These are phyloP conservation scores for Plestiodon gilberti DNA, from an alignment of 2,113 vertebrate genomes.

Conservation along the genomic window DNA sequence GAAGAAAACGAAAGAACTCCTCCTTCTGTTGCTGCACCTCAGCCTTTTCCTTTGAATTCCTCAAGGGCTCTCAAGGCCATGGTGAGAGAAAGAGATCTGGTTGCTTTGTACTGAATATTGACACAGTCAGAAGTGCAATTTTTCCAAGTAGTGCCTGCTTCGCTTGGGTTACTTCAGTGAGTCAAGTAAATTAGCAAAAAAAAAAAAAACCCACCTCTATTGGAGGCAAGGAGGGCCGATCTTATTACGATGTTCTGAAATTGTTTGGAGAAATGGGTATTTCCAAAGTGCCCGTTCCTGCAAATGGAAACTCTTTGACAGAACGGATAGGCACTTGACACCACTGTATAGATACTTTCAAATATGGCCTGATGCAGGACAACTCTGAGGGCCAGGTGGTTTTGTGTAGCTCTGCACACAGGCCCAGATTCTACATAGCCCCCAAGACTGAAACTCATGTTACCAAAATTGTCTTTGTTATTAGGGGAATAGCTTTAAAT, in stretches of 20 bases:
- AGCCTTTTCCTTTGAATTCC: not conserved
- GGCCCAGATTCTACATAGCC: too few relatives aligned
- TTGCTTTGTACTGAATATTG: constrained; percentile 1
- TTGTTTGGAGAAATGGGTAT: not conserved
- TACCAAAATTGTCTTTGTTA: too few relatives aligned
- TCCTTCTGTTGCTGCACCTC: not conserved
- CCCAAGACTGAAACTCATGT: too few relatives aligned
- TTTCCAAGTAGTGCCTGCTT: fast-evolving
- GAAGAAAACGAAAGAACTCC: not conserved
- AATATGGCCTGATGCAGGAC: not conserved
- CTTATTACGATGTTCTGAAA: not conserved
- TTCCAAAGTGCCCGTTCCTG: not conserved
- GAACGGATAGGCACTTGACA: too few relatives aligned
- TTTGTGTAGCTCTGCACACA: not conserved
- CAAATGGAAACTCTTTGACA: not conserved
- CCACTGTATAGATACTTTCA: not conserved
- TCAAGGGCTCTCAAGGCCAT: not conserved
- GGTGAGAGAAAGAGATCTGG: not conserved
- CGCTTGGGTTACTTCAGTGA: fast-evolving
- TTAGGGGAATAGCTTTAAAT: too few relatives aligned
- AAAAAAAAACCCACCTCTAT: not conserved
- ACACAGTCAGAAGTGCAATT: not conserved
- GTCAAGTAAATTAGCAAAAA: not conserved
- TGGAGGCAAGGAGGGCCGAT: too few relatives aligned
- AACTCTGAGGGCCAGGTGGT: not conserved